phyloP scores from a whole-genome alignment of 2,888 invertebrate genomes.

The Chrysolina americana region DNA sequence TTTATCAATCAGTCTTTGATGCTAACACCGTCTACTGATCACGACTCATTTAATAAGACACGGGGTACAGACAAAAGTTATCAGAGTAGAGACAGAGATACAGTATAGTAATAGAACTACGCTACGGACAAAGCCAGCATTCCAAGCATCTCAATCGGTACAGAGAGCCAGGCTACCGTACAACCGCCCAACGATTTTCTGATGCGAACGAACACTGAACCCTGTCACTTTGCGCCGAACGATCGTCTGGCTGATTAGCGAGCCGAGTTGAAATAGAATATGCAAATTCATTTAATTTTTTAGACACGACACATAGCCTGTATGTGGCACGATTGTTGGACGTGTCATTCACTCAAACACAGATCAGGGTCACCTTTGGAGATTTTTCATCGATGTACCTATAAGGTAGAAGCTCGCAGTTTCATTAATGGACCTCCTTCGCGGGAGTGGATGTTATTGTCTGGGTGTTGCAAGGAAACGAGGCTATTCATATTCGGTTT shows the following conservation, averaged over 20 bases:
- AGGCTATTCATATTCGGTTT: not conserved
- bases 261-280: slow-evolving; percentile 59
- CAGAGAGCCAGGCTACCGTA: slow-evolving; percentile 58
- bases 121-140: slow-evolving; percentile 39
- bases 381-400: slow-evolving; percentile 7
- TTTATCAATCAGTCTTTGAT: slow-evolving; percentile 11
- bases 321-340: slow-evolving; percentile 37
- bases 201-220: slow-evolving; percentile 40
- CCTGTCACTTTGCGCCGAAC: slow-evolving; percentile 45
- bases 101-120: slow-evolving; percentile 14
- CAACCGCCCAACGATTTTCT: slow-evolving; percentile 48
- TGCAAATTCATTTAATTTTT: slow-evolving; percentile 58
- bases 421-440: slow-evolving; percentile 1
- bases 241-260: slow-evolving; percentile 43
- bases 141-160: slow-evolving; percentile 60
- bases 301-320: slow-evolving; percentile 19
- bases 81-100: slow-evolving; percentile 4
- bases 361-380: slow-evolving; percentile 44
- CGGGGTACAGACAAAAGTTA: not conserved
- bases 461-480: not conserved
- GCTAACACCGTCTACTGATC: not conserved
- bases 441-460: not conserved
- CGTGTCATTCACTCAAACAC: slow-evolving; percentile 47
- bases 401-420: slow-evolving; percentile 4
- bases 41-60: slow-evolving; percentile 15